Conservation (phyloP, 2,888 invertebrate genomes). For the Arge pagana region DNA sequence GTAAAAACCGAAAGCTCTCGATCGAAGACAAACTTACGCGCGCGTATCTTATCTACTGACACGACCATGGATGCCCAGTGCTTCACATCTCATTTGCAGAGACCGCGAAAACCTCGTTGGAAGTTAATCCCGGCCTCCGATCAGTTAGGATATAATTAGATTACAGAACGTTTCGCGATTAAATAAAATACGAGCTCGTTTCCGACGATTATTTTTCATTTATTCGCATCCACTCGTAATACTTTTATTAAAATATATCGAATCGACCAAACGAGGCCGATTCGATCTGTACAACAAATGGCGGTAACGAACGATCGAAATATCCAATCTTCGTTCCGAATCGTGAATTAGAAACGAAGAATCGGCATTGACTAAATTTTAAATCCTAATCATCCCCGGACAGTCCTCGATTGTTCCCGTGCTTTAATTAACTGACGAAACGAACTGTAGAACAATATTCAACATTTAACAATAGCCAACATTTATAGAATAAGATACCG, state of each 20-base stretch:
- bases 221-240: not conserved
- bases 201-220: not conserved
- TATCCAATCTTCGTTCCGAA: too few species aligned
- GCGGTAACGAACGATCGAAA: too few species aligned
- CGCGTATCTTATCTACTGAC: too few species aligned
- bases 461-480: conserved; percentile 59
- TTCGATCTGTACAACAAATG: too few species aligned
- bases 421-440: conserved; percentile 28
- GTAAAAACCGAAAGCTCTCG: too few species aligned
- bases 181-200: conserved; percentile 29
- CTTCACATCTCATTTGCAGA: conserved; percentile 38
- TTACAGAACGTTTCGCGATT: conserved; percentile 40
- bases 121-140: conserved; percentile 43
- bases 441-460: conserved; percentile 52
- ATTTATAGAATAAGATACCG: conserved; percentile 58
- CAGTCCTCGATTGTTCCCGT: conserved; percentile 15
- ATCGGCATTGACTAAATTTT: conserved; percentile 27
- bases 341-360: too few species aligned
- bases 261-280: too few species aligned
- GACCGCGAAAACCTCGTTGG: conserved; percentile 43
- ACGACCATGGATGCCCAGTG: conserved; percentile 55
- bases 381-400: too few species aligned
- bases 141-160: conserved; percentile 49
- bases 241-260: too few species aligned
- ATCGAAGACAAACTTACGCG: too few species aligned